These are phyloP conservation scores for Drosophila mimetica DNA, from an alignment of 2,888 invertebrate species.

Conservation along the genomic window DNA sequence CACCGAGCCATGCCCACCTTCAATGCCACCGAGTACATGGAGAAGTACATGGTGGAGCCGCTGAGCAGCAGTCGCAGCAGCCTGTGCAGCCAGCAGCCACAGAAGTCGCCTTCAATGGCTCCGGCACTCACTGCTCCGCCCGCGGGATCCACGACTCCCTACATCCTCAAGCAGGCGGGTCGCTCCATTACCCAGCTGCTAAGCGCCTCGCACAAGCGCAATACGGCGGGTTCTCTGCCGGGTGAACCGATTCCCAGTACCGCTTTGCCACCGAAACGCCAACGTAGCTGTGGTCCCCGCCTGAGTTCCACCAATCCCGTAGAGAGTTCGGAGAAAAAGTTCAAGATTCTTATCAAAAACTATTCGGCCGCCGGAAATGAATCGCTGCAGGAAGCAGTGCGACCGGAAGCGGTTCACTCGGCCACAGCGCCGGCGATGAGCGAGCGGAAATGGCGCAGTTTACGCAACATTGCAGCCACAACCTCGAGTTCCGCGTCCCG, in stretches of 20 bases:
- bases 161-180: conserved; percentile 66
- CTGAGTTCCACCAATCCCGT: conserved; percentile 45
- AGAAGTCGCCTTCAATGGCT: conserved; percentile 22
- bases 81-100: conserved; percentile 50
- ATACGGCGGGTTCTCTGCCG: conserved; percentile 30
- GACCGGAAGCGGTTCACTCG: conserved; percentile 21
- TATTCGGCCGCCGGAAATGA: conserved; percentile 50
- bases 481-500: conserved; percentile 29
- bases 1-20: conserved; percentile 82
- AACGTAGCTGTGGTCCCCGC: conserved; percentile 81
- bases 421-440: conserved; percentile 53
- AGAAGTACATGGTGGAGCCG: conserved; percentile 72
- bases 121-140: conserved; percentile 3
- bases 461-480: conserved; percentile 56
- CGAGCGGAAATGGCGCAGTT: conserved; percentile 68
- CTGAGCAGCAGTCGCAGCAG: conserved; percentile 72
- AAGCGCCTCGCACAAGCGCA: conserved; percentile 57
- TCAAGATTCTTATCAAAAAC: conserved; percentile 73
- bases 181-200: conserved; percentile 72
- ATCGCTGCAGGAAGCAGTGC: conserved; percentile 43
- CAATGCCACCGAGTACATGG: conserved; percentile 82
- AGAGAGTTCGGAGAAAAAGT: conserved; percentile 58
- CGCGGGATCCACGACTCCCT: conserved; percentile 50
- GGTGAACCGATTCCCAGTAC: conserved; percentile 30
- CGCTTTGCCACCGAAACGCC: conserved; percentile 64